Base-by-base conservation (phyloP, 2,888 invertebrate species). In the Amiota communis region DNA sequence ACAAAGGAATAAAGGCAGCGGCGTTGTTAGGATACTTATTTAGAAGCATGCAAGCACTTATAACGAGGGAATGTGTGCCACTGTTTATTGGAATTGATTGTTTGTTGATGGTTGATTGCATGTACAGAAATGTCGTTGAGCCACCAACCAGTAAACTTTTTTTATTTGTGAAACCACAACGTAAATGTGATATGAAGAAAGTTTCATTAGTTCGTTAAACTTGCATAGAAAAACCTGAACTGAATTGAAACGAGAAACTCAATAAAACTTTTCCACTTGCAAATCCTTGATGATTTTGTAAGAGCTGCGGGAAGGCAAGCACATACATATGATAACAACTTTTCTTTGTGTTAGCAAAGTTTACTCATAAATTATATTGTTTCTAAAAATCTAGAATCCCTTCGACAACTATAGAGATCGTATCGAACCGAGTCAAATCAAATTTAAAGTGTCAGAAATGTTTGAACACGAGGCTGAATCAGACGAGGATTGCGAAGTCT, bases 401-500 rank as follows among this genome's bases (percentile, higher is more conserved):
- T n/a, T 59, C 20, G 59, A 15, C 20, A 23, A 15, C 1, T 17
- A 59, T 17, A 12, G 15, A 63, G n/a, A 9, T n/a, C 46, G 36
- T 10, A 13, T 36, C 46, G 36, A 46, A 63, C 12, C 17, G 59
- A 59, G 12, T 59, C 76, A 46, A 59, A 74, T 59, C 63, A 63
- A 70, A 68, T 70, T 56, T 53, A 76, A 76, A 23, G 20, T 49
- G 3, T 8, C 80, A 84, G 81, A 85, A 79, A 85, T 87, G 88
- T 83, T 82, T 68, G 88, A 88, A 74, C 83, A 82, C 76, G 89
- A 89, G 81, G 82, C 81, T 70, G 89, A 89, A 76, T 89, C 89
- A 82, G 89, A 89, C 77, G 89, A 89, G 76, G 89, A 89, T 75
- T 86, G 86, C 75, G 89, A 89, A 79, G 89, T 89, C 78, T 89